Percentiles rank a stretch among this genome's conserved stretches.
phyloP scores from a whole-genome alignment of 2,888 invertebrate genomes.

The Platycheirus rosarum region DNA sequence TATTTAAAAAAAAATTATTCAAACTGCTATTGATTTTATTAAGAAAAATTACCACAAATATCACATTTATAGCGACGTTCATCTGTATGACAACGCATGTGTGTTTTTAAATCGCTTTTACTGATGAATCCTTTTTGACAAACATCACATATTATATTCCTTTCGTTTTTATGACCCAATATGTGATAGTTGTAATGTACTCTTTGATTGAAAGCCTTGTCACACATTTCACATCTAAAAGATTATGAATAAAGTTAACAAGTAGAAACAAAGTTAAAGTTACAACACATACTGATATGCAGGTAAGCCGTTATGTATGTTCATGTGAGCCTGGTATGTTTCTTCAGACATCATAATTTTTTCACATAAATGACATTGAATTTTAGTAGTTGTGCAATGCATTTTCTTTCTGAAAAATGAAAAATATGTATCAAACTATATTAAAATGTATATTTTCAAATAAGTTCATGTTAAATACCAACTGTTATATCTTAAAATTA shows the following conservation, averaged over 20 bases:
- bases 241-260: background rate
- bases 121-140: conserved; percentile 77
- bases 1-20: conserved; percentile 1
- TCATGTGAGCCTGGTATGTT: conserved; percentile 75
- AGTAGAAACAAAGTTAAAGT: background rate
- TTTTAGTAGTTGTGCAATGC: conserved; percentile 29
- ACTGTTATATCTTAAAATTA: no score
- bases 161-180: conserved; percentile 77
- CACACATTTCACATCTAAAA: conserved; percentile 75
- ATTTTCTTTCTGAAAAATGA: conserved; percentile 33
- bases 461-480: no score
- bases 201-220: conserved; percentile 77
- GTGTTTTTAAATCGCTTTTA: conserved; percentile 77
- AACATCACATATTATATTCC: conserved; percentile 77
- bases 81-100: conserved; percentile 76
- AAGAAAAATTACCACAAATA: conserved; percentile 75
- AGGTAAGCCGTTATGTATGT: conserved; percentile 76
- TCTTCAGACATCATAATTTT: conserved; percentile 71
- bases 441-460: no score
- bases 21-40: background rate
- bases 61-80: conserved; percentile 77
- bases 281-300: conserved; percentile 68
- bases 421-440: no score
- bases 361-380: conserved; percentile 28
- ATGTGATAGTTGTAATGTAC: conserved; percentile 77